Evolutionary conservation across 1,140 invertebrate species (phyloP).

Genomic region (Limonius californicus): DNA sequence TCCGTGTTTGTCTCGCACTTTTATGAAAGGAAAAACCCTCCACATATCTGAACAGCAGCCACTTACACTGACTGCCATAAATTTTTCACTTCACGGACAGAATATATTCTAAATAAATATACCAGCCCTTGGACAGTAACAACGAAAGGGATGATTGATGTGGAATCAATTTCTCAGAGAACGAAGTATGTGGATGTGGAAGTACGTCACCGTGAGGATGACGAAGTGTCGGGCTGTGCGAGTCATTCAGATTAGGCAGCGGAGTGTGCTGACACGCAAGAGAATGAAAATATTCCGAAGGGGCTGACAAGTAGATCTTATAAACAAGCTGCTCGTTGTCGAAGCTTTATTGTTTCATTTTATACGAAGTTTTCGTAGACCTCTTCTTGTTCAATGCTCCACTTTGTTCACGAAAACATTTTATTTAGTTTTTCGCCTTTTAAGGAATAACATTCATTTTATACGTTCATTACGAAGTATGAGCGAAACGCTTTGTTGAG

Average conservation of each 20-base stretch:
- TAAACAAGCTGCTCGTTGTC: slow-evolving; percentile 8
- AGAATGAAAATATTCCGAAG: background rate
- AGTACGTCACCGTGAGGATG: background rate
- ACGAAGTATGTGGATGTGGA: background rate
- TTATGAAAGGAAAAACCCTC: background rate
- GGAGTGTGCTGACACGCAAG: background rate
- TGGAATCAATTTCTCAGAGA: slow-evolving; percentile 2
- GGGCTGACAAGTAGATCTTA: slow-evolving; percentile 1
- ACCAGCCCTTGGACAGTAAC: background rate
- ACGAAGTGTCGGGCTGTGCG: background rate
- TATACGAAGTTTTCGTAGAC: no score
- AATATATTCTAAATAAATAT: slow-evolving; percentile 14
- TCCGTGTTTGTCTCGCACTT: background rate
- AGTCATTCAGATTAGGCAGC: slow-evolving; percentile 9
- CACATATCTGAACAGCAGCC: background rate
- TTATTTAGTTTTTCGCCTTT: no score
- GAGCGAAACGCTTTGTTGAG: no score
- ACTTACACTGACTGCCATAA: background rate
- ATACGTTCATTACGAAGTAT: no score
- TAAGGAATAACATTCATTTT: no score
- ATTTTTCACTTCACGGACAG: slow-evolving; percentile 7
- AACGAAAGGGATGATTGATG: slow-evolving; percentile 3
- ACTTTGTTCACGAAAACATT: no score
- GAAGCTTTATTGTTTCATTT: background rate
- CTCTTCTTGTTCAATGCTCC: no score